These are phyloP conservation scores for Nasonia longicornis DNA, from an alignment of 1,140 invertebrate species.

Conservation along the genomic window DNA sequence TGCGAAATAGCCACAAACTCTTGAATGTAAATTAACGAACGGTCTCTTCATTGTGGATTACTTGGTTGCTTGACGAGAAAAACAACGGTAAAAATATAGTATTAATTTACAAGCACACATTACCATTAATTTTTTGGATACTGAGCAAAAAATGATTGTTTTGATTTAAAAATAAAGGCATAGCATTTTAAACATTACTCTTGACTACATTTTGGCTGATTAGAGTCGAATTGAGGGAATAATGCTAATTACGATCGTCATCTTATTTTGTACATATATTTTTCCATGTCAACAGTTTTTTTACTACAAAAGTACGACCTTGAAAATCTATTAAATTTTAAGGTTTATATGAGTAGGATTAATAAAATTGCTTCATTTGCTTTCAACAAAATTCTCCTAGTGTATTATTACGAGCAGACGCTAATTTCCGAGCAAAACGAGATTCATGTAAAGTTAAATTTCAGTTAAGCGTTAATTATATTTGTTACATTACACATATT, in stretches of 20 bases:
- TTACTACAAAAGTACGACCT: constrained; percentile 28
- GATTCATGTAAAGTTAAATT: constrained; percentile 33
- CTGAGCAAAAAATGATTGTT: constrained; percentile 18
- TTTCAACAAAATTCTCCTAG: constrained; percentile 30
- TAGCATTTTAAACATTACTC: constrained; percentile 30
- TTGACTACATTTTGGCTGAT: constrained; percentile 32
- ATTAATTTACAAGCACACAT: constrained; percentile 20
- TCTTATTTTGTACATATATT: constrained; percentile 41
- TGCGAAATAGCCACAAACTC: constrained; percentile 13
- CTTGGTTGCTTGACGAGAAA: constrained; percentile 15
- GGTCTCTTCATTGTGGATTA: constrained; percentile 13
- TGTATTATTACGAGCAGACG: constrained; percentile 15
- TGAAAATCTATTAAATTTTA: constrained; percentile 25
- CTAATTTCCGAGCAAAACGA: constrained; percentile 12
- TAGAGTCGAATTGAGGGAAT: constrained; percentile 24
- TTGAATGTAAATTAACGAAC: constrained; percentile 23
- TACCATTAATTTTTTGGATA: constrained; percentile 25
- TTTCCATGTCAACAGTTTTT: constrained; percentile 11
- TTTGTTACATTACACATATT: constrained; percentile 36
- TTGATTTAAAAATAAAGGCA: constrained; percentile 7
- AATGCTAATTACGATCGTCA: constrained; percentile 38
- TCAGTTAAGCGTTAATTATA: constrained; percentile 37
- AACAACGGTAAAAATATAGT: constrained; percentile 9
- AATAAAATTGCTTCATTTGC: constrained; percentile 28
- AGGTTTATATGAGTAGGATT: background rate